phyloP scores from a whole-genome alignment of 1,140 invertebrate genomes.

The Pachyrhynchus sulphureomaculatus region DNA sequence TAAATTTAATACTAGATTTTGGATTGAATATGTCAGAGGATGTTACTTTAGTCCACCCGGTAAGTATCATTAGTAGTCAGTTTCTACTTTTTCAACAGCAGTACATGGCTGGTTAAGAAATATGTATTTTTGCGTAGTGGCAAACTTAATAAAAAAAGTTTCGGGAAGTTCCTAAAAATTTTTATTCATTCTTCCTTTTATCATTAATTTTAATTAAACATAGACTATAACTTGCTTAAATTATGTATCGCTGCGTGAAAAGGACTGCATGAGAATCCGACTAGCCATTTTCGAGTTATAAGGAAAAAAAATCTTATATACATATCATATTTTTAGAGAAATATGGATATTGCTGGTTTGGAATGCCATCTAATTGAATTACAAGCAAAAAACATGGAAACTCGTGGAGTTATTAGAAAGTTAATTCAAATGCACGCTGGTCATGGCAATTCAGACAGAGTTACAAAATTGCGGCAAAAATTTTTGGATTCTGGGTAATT shows the following conservation, averaged over 20 bases:
- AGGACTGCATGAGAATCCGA: no score
- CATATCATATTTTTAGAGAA: constrained; percentile 50
- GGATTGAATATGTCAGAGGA: constrained; percentile 31
- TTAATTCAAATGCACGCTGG: constrained; percentile 56
- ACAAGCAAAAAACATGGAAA: constrained; percentile 58
- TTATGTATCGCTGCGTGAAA: no score
- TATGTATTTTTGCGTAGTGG: no score
- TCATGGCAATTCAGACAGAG: constrained; percentile 53
- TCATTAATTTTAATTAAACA: no score
- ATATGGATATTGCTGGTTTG: constrained; percentile 57
- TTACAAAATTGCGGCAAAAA: constrained; percentile 53
- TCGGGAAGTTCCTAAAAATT: no score
- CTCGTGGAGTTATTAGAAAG: constrained; percentile 56
- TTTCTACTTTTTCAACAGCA: neutral
- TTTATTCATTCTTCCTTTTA: constrained; percentile 43
- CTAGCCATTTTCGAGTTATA: no score
- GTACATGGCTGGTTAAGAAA: no score
- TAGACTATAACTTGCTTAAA: no score
- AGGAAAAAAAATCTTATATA: no score
- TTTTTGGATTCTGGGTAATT: constrained; percentile 52
- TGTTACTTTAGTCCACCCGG: constrained; percentile 53
- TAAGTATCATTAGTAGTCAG: constrained; percentile 45
- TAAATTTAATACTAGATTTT: constrained; percentile 33
- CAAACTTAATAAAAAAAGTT: no score
- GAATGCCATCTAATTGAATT: constrained; percentile 57